These are phyloP conservation scores for Byasa hedistus DNA, from an alignment of 2,888 invertebrate species.

Conservation along the genomic window DNA sequence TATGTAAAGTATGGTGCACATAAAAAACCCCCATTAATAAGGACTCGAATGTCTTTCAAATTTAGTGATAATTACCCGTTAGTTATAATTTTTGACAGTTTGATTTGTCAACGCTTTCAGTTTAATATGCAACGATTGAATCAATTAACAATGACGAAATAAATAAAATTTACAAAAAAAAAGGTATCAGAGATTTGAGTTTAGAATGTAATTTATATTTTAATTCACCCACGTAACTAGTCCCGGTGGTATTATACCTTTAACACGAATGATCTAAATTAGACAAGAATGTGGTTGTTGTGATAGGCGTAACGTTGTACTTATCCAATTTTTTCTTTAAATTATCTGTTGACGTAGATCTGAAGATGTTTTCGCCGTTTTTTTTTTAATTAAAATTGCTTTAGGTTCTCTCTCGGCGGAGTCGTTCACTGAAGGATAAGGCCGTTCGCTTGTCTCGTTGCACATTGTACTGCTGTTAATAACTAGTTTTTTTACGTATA, in stretches of 20 bases:
- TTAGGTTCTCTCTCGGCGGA: slow-evolving; percentile 8
- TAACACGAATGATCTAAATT: slow-evolving; percentile 11
- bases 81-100: slow-evolving; percentile 19
- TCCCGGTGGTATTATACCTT: slow-evolving; percentile 10
- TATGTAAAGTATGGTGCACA: slow-evolving; percentile 31
- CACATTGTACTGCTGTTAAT: background rate
- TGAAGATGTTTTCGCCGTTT: slow-evolving; percentile 4
- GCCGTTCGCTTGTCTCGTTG: background rate
- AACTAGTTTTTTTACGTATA: too few relatives aligned
- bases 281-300: slow-evolving; percentile 11
- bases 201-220: slow-evolving; percentile 6
- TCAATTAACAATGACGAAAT: slow-evolving; percentile 6
- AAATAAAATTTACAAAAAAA: slow-evolving; percentile 1
- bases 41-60: slow-evolving; percentile 17
- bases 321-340: slow-evolving; percentile 20
- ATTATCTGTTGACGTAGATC: slow-evolving; percentile 21
- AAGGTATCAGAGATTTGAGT: slow-evolving; percentile 5
- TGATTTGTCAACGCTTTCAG: slow-evolving; percentile 18
- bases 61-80: slow-evolving; percentile 18
- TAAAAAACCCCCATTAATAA: slow-evolving; percentile 19
- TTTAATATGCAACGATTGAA: slow-evolving; percentile 18
- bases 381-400: background rate
- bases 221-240: slow-evolving; percentile 23
- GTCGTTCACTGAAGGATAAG: slow-evolving; percentile 4
- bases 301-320: slow-evolving; percentile 29